These are phyloP conservation scores for Papilio elwesi DNA, from an alignment of 2,888 invertebrate genomes.

Conservation along the genomic window DNA sequence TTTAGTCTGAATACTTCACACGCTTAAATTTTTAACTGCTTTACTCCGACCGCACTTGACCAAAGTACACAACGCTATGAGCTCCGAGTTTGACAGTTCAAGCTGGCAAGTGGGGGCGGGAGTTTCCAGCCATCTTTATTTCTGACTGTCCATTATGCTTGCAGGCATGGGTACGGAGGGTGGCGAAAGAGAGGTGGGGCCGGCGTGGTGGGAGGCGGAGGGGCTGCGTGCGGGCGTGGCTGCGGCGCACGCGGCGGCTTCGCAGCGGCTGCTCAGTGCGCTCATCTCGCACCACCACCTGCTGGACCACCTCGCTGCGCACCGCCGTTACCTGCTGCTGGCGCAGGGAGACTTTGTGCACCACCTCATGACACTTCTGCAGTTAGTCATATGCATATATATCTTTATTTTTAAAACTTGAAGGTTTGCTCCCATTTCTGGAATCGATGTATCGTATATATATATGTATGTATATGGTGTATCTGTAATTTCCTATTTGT, in stretches of 20 bases:
- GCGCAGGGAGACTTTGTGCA: constrained; percentile 98
- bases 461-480: no score
- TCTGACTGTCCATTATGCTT: background rate
- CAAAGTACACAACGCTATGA: no score
- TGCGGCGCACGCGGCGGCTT: constrained; percentile 93
- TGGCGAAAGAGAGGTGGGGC: constrained; percentile 40
- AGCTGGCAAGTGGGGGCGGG: no score
- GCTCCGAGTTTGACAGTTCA: no score
- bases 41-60: no score
- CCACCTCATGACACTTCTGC: constrained; percentile 95
- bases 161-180: constrained; percentile 1
- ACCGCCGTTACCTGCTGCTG: constrained; percentile 94
- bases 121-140: no score
- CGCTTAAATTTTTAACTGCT: no score
- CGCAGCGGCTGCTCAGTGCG: constrained; percentile 92
- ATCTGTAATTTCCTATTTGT: constrained; percentile 36
- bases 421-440: no score
- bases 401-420: constrained; percentile 2
- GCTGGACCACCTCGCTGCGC: constrained; percentile 95
- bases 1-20: no score
- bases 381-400: constrained; percentile 84
- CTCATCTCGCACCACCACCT: constrained; percentile 94
- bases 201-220: constrained; percentile 78
- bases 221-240: constrained; percentile 92
- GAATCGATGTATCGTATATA: no score